Evolutionary conservation across 2,888 invertebrate genomes (phyloP).

Genomic region (Lithophane ornitopus): DNA sequence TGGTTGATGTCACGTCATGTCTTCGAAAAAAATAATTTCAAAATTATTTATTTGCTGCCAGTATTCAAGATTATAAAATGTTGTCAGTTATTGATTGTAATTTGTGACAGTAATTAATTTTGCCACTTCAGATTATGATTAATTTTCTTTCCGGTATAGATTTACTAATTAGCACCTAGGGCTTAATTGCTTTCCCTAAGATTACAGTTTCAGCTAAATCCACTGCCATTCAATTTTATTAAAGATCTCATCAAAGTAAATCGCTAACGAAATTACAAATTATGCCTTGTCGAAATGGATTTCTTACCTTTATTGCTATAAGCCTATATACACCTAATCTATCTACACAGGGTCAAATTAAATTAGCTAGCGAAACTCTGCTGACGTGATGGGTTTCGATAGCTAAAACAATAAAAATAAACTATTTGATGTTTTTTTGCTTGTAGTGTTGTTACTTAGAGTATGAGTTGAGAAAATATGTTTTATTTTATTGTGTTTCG

Average conservation of each 20-base stretch:
- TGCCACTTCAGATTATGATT: constrained; percentile 13
- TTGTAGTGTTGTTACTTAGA: too few relatives aligned
- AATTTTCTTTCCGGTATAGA: constrained; percentile 12
- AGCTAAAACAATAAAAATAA: too few relatives aligned
- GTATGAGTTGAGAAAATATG: too few relatives aligned
- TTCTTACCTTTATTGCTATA: too few relatives aligned
- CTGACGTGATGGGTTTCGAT: too few relatives aligned
- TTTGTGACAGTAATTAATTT: constrained; percentile 17
- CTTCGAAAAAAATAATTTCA: too few relatives aligned
- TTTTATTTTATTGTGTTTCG: too few relatives aligned
- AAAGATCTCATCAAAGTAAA: neutral
- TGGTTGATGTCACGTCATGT: neutral
- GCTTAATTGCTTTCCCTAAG: constrained; percentile 3
- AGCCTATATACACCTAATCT: too few relatives aligned
- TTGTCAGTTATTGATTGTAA: constrained; percentile 14
- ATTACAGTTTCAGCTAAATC: neutral
- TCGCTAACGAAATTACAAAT: neutral
- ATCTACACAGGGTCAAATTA: too few relatives aligned
- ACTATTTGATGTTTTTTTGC: too few relatives aligned
- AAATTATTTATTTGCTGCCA: neutral
- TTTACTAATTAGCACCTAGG: constrained; percentile 4
- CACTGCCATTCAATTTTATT: neutral
- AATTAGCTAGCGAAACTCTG: too few relatives aligned
- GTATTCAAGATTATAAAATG: constrained; percentile 7
- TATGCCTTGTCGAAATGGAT: neutral